Conservation (phyloP, 2,113 vertebrate species). For the Spea multiplicata region DNA sequence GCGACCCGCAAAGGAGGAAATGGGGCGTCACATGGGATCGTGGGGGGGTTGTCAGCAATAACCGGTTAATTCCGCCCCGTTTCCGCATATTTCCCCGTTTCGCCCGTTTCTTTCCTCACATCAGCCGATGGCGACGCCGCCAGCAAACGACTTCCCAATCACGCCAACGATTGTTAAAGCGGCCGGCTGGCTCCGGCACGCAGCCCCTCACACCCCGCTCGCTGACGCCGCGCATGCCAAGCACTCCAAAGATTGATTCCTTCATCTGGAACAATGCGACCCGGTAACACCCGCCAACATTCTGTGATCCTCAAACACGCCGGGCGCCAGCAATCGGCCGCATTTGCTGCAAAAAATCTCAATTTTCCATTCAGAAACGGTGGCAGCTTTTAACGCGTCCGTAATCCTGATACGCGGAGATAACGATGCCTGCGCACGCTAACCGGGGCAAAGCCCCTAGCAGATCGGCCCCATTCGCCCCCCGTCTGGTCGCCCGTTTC, state of each 20-base stretch:
- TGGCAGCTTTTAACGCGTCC: conserved; percentile 5
- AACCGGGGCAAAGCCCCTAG: too few species aligned
- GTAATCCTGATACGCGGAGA: background rate
- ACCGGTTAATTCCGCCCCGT: conserved; percentile 3
- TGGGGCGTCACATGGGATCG: background rate
- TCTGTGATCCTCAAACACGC: conserved; percentile 55
- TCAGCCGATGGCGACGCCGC: conserved; percentile 51
- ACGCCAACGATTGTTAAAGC: conserved; percentile 58
- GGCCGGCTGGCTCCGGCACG: conserved; percentile 51
- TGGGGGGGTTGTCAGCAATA: background rate
- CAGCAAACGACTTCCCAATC: conserved; percentile 49
- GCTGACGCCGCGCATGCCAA: conserved; percentile 49
- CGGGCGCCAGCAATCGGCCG: conserved; percentile 46
- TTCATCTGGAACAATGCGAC: conserved; percentile 59
- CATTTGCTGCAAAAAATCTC: conserved; percentile 28
- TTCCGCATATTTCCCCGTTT: conserved; percentile 36
- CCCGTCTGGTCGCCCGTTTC: too few species aligned
- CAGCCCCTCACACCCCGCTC: conserved; percentile 46
- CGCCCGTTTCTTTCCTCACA: conserved; percentile 51
- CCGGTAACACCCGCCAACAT: conserved; percentile 58
- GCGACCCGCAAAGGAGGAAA: background rate
- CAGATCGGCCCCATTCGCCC: background rate
- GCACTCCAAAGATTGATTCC: conserved; percentile 57
- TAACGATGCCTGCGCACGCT: background rate
- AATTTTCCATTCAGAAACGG: background rate